Conservation (phyloP, 53 echinoderm and acorn worm species). For the Hippasteria phrygiana region DNA sequence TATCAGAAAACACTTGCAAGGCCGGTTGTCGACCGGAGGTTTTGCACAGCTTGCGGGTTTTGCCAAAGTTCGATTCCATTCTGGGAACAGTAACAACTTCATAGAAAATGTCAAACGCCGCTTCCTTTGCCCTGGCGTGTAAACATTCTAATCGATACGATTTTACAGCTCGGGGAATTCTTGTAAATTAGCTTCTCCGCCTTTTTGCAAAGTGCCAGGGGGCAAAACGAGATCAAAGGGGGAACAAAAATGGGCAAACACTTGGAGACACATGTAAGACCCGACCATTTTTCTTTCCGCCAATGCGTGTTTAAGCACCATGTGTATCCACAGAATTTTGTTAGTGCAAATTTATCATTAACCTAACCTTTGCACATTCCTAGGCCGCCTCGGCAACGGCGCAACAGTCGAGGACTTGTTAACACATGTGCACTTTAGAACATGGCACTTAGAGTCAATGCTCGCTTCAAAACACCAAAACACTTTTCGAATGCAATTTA, state of each 20-base stretch:
- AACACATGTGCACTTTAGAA: constrained; percentile 7
- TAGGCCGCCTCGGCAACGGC: neutral
- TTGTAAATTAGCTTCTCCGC: too few relatives aligned
- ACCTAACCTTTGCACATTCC: constrained; percentile 43
- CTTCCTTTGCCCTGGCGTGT: neutral
- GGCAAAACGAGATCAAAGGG: neutral
- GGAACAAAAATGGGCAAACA: neutral
- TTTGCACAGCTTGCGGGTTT: too few relatives aligned
- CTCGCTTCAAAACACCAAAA: neutral
- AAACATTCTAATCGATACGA: neutral
- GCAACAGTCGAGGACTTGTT: neutral
- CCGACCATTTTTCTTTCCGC: neutral
- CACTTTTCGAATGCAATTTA: neutral
- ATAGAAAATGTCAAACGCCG: too few relatives aligned
- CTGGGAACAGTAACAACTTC: too few relatives aligned
- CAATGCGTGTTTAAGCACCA: neutral
- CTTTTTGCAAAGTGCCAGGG: neutral
- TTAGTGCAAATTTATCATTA: constrained; percentile 35
- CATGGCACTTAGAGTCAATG: neutral
- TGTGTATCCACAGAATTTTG: neutral
- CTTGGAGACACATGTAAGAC: neutral
- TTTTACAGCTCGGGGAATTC: too few relatives aligned
- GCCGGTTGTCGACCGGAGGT: too few relatives aligned
- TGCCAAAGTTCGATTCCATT: too few relatives aligned
- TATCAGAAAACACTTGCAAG: too few relatives aligned